Conservation (phyloP, 2,888 invertebrate species). For the Campoplex nolae region DNA sequence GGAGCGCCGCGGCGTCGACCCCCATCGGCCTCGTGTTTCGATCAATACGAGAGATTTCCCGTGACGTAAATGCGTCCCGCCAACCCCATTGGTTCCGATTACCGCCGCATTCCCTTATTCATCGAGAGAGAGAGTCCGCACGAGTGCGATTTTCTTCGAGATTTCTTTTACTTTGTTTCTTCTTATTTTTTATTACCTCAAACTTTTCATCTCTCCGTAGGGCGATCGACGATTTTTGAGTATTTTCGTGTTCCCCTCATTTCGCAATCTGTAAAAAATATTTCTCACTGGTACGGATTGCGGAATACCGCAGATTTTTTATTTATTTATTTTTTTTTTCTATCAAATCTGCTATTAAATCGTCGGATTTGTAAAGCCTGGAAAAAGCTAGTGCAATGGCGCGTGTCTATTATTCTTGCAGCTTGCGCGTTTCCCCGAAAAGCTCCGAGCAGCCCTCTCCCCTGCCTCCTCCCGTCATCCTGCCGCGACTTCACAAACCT, state of each 20-base stretch:
- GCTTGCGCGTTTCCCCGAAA: constrained; percentile 3
- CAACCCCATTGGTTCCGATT: constrained; percentile 85
- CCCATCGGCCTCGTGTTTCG: constrained; percentile 77
- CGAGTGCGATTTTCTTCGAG: constrained; percentile 45
- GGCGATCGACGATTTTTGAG: background rate
- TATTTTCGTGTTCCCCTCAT: background rate
- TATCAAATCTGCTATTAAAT: background rate
- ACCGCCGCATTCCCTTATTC: constrained; percentile 86
- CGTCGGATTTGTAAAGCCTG: background rate
- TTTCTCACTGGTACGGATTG: background rate
- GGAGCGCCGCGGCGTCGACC: constrained; percentile 56
- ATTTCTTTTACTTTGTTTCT: background rate
- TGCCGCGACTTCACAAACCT: background rate
- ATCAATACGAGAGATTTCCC: constrained; percentile 85
- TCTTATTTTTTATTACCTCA: background rate
- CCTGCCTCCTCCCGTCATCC: background rate
- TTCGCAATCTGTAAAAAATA: background rate
- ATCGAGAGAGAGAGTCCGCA: constrained; percentile 84
- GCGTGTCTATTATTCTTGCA: background rate
- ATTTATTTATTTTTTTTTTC: background rate
- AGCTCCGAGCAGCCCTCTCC: background rate
- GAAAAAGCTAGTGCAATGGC: background rate
- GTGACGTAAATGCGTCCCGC: constrained; percentile 86
- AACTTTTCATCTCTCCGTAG: background rate
- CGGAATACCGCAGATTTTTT: background rate